A percentile compares a stretch with the other conserved stretches of the same genome.
Conservation (phyloP, 1,140 invertebrate species). For the Neodiprion fabricii region DNA sequence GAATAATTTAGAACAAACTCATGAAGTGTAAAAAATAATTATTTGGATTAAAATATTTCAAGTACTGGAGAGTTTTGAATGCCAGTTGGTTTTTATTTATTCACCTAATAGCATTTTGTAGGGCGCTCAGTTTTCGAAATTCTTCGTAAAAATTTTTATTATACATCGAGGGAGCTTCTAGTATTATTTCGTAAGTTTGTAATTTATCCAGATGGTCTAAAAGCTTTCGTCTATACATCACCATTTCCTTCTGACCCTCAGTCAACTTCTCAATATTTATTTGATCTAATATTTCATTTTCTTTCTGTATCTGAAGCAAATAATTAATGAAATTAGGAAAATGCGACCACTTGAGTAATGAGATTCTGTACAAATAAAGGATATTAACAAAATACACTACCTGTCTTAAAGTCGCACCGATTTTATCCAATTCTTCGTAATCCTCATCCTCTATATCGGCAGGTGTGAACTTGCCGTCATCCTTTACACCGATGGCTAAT, state of each 20-base stretch:
- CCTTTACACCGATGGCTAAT: conserved; percentile 58
- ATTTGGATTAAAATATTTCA: conserved; percentile 18
- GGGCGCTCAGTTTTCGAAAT: conserved; percentile 65
- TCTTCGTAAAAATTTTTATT: conserved; percentile 66
- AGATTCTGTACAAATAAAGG: neutral
- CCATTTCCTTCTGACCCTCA: conserved; percentile 67
- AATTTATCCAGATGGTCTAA: conserved; percentile 71
- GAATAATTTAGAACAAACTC: conserved; percentile 54
- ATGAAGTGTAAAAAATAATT: conserved; percentile 27
- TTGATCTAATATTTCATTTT: conserved; percentile 45
- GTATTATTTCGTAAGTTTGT: conserved; percentile 70
- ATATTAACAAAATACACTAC: conserved; percentile 21
- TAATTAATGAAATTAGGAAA: conserved; percentile 3
- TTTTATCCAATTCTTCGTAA: conserved; percentile 34
- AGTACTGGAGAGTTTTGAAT: neutral
- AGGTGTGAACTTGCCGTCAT: conserved; percentile 47
- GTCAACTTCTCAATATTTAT: conserved; percentile 57
- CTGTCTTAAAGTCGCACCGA: conserved; percentile 35
- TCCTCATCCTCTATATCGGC: conserved; percentile 38
- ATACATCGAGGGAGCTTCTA: conserved; percentile 52
- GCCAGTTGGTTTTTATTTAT: conserved; percentile 10
- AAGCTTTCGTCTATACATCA: conserved; percentile 65
- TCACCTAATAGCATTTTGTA: conserved; percentile 65
- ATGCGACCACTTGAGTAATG: no score
- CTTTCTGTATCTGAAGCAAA: conserved; percentile 43